Conservation (phyloP, 2,113 vertebrate species). For the Chloropsis cyanopogon region DNA sequence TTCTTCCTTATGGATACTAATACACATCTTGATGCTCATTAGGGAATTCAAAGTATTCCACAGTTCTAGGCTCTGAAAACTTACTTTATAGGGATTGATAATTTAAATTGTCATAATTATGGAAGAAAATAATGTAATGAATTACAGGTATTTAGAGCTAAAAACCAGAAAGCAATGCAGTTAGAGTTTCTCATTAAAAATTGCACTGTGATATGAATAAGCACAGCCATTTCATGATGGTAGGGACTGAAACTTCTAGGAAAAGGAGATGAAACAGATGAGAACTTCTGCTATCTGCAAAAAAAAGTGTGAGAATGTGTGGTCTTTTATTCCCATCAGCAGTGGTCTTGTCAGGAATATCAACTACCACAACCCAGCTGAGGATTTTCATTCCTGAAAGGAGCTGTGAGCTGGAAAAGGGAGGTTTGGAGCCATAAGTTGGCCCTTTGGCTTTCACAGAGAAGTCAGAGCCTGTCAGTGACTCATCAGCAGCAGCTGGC, state of each 20-base stretch:
- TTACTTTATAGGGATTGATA: background rate
- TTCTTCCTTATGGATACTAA: background rate
- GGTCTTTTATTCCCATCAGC: background rate
- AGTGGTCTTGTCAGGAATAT: slow-evolving; percentile 38
- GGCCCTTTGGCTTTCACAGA: background rate
- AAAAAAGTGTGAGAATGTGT: no score
- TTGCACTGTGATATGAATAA: background rate
- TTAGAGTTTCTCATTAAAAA: background rate
- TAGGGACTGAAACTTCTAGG: background rate
- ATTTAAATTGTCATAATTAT: background rate
- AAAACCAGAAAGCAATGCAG: background rate
- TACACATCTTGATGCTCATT: background rate
- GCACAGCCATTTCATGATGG: background rate
- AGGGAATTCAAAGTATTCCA: background rate
- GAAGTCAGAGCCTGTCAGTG: background rate
- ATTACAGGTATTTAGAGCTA: background rate
- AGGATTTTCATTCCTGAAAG: slow-evolving; percentile 20
- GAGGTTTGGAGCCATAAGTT: background rate
- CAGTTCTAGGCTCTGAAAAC: background rate
- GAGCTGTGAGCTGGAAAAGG: slow-evolving; percentile 2
- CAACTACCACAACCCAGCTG: background rate
- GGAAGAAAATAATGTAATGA: background rate
- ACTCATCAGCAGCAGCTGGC: background rate
- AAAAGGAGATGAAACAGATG: background rate
- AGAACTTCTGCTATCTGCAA: background rate